Evolutionary conservation across 92 coral and sea anemone genomes (phyloP).

Genomic region (Phenganax stokvisi): DNA sequence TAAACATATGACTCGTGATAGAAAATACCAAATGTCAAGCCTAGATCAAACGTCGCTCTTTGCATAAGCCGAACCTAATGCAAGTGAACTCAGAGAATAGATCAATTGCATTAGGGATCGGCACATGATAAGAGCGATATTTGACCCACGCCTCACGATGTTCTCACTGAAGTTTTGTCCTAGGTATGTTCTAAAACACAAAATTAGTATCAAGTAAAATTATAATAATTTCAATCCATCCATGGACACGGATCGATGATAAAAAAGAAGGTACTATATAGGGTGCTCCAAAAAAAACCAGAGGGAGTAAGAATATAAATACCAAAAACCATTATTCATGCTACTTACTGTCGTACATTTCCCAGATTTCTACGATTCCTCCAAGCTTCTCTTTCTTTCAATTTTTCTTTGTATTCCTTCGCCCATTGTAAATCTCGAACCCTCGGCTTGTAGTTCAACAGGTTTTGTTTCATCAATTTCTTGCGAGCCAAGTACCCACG

Average conservation of each 20-base stretch:
- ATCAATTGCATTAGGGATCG: no score
- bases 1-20: constrained; percentile 22
- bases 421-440: constrained; percentile 91
- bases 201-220: no score
- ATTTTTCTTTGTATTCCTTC: constrained; percentile 74
- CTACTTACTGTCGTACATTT: constrained; percentile 63
- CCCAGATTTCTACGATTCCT: constrained; percentile 75
- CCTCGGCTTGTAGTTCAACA: constrained; percentile 64
- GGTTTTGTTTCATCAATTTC: constrained; percentile 58
- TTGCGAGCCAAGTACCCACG: constrained; percentile 92
- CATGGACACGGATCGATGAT: no score
- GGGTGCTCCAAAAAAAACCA: not conserved
- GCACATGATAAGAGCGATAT: no score
- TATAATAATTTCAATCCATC: no score
- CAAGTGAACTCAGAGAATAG: no score
- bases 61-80: not conserved
- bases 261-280: not conserved
- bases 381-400: constrained; percentile 63
- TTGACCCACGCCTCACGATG: no score
- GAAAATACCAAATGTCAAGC: not conserved
- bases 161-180: no score
- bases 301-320: not conserved
- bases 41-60: not conserved
- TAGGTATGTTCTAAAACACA: no score
- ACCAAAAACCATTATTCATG: not conserved